Base-by-base conservation (phyloP, 2,797 vertebrate genomes). In the Myotis vivesi region DNA sequence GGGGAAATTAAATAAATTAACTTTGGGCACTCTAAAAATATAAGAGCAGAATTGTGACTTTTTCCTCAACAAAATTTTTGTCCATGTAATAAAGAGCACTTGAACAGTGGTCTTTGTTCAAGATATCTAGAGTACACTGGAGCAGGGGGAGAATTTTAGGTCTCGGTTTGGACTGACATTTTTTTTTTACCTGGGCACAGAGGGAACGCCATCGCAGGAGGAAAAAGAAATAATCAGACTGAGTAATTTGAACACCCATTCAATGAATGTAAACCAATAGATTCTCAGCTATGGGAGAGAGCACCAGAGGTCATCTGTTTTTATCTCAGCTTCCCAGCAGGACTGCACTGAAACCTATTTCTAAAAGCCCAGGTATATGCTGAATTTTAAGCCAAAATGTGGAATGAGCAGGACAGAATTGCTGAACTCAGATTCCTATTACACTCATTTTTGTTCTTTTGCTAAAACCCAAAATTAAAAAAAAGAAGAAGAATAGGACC, bases 1-100 rank as follows among this genome's bases (percentile, higher is more conserved):
- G 30, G 69, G 90, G 91, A 77, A 62, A 94, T 89, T 85, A 87
- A 87, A 68, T 69, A 95, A 92, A 95, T 96, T 96, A 66, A 86
- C 49, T 80, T 76, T 71, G 59, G 30, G 19, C 16, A 23, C 22
- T 87, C 89, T 41, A 64, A 86, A 66, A 68, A 41, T 36, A 30
- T 36, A 72, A 41, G 9, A 81, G 19, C 9, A 92, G 73, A 81
- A 89, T 33, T 71, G 15, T 93, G 41, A 36, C 51, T 86, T 64
- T 91, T 66, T 77, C 36, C n/a, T 9, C 23, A 71, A 53, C 17
- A 91, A 89, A n/a, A 81, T 87, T 85, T 25, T 90, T 71, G 5
- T 84, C 38, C 23, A 44, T n/a, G 12, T 25, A 92, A 73, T 82
- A 77, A 90, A 86, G 53, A 87, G 6, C 68, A 71, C 68, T 62